Evolutionary conservation across 2,888 invertebrate genomes (phyloP).

Genomic region (Agrochola circellaris): DNA sequence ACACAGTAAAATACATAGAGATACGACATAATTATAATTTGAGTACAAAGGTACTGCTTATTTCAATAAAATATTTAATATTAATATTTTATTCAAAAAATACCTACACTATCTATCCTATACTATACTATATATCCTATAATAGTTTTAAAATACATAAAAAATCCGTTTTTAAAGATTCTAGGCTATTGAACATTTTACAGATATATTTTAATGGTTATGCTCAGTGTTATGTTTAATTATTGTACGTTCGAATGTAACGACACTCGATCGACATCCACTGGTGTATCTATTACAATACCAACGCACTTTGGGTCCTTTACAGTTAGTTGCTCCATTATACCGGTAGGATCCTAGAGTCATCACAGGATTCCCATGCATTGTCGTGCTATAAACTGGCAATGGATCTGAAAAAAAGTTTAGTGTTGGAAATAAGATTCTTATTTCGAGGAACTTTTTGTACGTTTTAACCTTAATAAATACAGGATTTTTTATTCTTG

Average conservation of each 20-base stretch:
- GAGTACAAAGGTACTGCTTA: too few relatives aligned
- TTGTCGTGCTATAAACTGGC: constrained; percentile 18
- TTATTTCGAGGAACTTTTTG: not conserved
- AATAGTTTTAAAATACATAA: not conserved
- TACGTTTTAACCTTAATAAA: not conserved
- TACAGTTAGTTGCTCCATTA: constrained; percentile 22
- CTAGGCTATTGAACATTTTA: not conserved
- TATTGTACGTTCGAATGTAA: constrained; percentile 21
- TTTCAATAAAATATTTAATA: too few relatives aligned
- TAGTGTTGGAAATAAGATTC: not conserved
- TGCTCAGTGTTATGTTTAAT: constrained; percentile 40
- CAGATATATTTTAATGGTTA: constrained; percentile 50
- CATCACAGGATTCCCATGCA: constrained; percentile 43
- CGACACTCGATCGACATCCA: constrained; percentile 39
- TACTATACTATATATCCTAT: too few relatives aligned
- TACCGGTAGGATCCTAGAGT: constrained; percentile 46
- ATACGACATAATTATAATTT: too few relatives aligned
- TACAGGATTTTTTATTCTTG: too few relatives aligned
- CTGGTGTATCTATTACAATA: constrained; percentile 16
- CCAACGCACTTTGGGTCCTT: constrained; percentile 45
- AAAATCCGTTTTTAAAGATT: not conserved
- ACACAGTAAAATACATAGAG: too few relatives aligned
- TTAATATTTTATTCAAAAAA: not conserved
- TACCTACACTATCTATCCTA: too few relatives aligned
- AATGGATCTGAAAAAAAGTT: constrained; percentile 24